Evolutionary conservation across 1,140 invertebrate species (phyloP).

Genomic region (Saccostrea echinata): DNA sequence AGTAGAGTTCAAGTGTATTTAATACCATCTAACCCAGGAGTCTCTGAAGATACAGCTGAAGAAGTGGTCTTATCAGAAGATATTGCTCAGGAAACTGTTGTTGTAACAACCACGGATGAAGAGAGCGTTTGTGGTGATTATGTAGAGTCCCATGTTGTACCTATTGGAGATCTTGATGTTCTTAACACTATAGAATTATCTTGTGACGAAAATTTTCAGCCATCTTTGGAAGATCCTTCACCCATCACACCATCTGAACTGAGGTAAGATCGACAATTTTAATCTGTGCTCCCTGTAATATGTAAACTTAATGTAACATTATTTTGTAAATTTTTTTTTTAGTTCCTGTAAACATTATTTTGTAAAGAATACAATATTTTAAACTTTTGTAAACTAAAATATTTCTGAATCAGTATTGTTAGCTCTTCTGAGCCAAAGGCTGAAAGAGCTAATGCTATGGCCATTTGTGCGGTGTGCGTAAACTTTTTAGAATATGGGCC

Average conservation of each 20-base stretch:
- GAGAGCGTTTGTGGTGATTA: background rate
- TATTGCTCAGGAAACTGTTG: constrained; percentile 1
- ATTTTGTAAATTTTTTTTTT: too few species aligned
- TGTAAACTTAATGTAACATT: too few species aligned
- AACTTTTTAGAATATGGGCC: too few species aligned
- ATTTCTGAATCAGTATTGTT: too few species aligned
- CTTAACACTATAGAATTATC: constrained; percentile 17
- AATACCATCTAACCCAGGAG: background rate
- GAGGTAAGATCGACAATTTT: background rate
- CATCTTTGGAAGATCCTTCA: background rate
- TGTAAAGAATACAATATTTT: too few species aligned
- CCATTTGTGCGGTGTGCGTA: too few species aligned
- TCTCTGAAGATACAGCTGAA: background rate
- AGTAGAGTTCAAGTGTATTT: constrained; percentile 20
- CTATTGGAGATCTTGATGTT: background rate
- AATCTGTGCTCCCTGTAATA: too few species aligned
- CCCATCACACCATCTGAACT: background rate
- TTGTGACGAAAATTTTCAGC: constrained; percentile 20
- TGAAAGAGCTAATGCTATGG: too few species aligned
- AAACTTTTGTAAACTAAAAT: too few species aligned
- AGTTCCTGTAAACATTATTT: too few species aligned
- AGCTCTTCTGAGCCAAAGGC: too few species aligned
- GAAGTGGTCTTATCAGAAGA: constrained; percentile 24
- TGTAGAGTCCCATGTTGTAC: background rate
- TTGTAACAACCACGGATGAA: constrained; percentile 14